phyloP scores from a whole-genome alignment of 2,113 vertebrate genomes.

The Anhinga rufa region DNA sequence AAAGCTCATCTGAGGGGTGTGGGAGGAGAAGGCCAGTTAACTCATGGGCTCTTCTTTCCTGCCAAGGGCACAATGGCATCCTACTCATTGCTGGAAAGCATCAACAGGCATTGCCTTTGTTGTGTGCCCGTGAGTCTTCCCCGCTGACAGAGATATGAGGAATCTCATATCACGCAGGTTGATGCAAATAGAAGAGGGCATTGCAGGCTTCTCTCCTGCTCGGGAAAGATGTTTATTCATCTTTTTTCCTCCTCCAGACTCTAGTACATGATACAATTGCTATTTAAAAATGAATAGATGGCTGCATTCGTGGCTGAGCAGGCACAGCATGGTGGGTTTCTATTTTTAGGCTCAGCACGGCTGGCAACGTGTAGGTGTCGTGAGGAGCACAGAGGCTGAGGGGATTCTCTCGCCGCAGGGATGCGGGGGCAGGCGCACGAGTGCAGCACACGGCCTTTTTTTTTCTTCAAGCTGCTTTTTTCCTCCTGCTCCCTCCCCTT shows the following conservation, averaged over 20 bases:
- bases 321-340: neutral
- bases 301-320: neutral
- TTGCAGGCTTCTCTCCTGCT: neutral
- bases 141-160: neutral
- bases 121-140: neutral
- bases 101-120: neutral
- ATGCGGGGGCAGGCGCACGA: neutral
- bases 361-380: neutral
- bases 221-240: neutral
- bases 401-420: constrained; percentile 16
- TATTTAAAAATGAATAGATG: neutral
- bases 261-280: neutral
- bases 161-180: fast-evolving
- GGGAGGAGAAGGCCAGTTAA: neutral
- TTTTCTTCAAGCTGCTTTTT: neutral
- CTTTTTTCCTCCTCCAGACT: neutral
- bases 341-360: constrained; percentile 47
- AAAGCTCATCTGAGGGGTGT: neutral
- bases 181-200: neutral
- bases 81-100: neutral
- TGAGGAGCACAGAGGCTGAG: neutral
- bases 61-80: neutral
- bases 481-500: neutral
- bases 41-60: neutral
- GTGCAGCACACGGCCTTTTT: neutral